A percentile compares a stretch with the other conserved stretches of the same genome.
phyloP scores from a whole-genome alignment of 2,113 vertebrate genomes.

The Hippopotamus amphibius region DNA sequence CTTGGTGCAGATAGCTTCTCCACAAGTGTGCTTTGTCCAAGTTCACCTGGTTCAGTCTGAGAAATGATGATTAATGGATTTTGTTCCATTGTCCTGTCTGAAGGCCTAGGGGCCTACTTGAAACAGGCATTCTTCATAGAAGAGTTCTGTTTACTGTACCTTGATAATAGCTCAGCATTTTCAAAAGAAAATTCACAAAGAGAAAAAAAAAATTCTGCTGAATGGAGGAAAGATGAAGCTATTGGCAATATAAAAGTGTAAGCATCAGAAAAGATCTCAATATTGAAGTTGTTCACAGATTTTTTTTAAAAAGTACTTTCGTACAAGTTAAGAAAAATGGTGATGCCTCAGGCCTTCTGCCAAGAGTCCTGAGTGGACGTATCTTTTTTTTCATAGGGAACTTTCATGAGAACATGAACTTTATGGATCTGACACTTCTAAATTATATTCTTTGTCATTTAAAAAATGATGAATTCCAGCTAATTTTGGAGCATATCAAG shows the following conservation, averaged over 20 bases:
- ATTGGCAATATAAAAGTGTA: slow-evolving; percentile 53
- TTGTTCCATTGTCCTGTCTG: slow-evolving; percentile 27
- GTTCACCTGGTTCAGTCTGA: slow-evolving; percentile 13
- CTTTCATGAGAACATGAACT: slow-evolving; percentile 79
- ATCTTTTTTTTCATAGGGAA: slow-evolving; percentile 76
- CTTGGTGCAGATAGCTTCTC: background rate
- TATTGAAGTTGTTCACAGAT: slow-evolving; percentile 47
- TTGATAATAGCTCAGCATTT: slow-evolving; percentile 35
- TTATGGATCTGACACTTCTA: slow-evolving; percentile 81
- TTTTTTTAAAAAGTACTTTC: slow-evolving; percentile 45
- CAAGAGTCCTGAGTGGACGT: slow-evolving; percentile 71
- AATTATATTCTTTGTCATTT: slow-evolving; percentile 82
- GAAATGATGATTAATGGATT: slow-evolving; percentile 57
- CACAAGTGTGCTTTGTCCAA: slow-evolving; percentile 24
- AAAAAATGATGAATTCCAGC: slow-evolving; percentile 83
- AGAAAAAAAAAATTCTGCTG: background rate
- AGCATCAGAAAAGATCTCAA: slow-evolving; percentile 59
- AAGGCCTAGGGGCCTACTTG: slow-evolving; percentile 8
- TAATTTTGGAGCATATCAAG: slow-evolving; percentile 80
- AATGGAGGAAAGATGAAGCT: slow-evolving; percentile 13
- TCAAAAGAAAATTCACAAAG: slow-evolving; percentile 65
- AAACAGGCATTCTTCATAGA: slow-evolving; percentile 61
- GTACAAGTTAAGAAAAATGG: background rate
- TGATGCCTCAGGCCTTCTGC: slow-evolving; percentile 43
- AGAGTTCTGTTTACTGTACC: slow-evolving; percentile 73